phyloP scores from a whole-genome alignment of 64 coral and sea anemone genomes.

The Stichodactyla mertensii region DNA sequence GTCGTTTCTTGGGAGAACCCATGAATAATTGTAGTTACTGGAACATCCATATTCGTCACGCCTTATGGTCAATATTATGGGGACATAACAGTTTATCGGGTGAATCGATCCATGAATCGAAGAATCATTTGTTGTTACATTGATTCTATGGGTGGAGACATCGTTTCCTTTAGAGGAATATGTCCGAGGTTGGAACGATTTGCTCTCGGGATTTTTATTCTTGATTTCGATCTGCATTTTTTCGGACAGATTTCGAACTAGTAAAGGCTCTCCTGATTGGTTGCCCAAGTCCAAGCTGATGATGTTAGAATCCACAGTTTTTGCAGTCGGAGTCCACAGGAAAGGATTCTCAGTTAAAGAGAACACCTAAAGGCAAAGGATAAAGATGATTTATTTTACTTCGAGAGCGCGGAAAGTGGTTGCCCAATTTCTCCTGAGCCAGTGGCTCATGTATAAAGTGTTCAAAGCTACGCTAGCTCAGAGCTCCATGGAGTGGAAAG shows the following conservation, averaged over 20 bases:
- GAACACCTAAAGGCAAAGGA: constrained; percentile 11
- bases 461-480: no score
- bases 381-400: not conserved
- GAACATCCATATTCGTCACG: constrained; percentile 22
- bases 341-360: constrained; percentile 46
- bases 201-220: not conserved
- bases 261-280: constrained; percentile 28
- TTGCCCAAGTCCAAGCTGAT: constrained; percentile 47
- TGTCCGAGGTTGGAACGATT: not conserved
- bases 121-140: constrained; percentile 31
- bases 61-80: constrained; percentile 38
- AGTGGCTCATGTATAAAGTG: no score
- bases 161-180: constrained; percentile 33
- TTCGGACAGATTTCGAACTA: constrained; percentile 31
- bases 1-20: constrained; percentile 54
- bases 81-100: constrained; percentile 49
- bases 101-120: constrained; percentile 51
- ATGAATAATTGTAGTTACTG: constrained; percentile 52
- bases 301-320: constrained; percentile 29
- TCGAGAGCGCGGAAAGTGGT: no score
- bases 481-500: no score
- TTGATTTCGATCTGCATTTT: not conserved
- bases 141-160: constrained; percentile 51
- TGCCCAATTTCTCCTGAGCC: no score
- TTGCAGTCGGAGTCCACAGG: constrained; percentile 46